Percentiles rank a stretch among this genome's conserved stretches.
Evolutionary conservation across 2,113 vertebrate genomes (phyloP).

Genomic region (Myrmophylax atrothorax): DNA sequence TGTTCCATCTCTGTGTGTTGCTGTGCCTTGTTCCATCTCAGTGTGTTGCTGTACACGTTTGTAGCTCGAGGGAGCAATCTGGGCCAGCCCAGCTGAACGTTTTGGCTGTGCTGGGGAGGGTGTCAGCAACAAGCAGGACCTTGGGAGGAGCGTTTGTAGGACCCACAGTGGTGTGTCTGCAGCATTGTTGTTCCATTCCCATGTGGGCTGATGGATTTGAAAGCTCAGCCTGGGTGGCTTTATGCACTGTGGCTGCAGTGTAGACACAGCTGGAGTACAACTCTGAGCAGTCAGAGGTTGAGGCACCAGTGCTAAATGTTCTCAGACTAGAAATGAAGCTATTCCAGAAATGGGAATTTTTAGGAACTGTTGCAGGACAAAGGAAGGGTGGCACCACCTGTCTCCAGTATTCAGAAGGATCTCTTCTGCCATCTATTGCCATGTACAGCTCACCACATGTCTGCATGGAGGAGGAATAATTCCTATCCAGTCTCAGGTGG

Average conservation of each 20-base stretch:
- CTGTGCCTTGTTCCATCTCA: not conserved
- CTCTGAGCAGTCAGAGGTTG: not conserved
- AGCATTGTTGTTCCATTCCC: not conserved
- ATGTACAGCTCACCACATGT: conserved; percentile 36
- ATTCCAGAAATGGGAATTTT: not conserved
- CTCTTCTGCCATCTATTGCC: conserved; percentile 69
- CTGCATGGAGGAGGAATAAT: not conserved
- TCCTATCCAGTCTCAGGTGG: not conserved
- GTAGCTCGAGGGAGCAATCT: not conserved
- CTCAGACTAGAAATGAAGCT: not conserved
- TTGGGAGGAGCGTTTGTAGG: not conserved
- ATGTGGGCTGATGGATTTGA: not conserved
- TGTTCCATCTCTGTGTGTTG: not conserved
- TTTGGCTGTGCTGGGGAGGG: not conserved
- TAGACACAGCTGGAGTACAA: not conserved
- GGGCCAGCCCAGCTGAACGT: not conserved
- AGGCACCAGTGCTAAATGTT: not conserved
- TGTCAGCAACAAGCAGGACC: not conserved
- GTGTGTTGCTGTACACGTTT: fast-evolving
- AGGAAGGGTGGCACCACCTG: conserved; percentile 44
- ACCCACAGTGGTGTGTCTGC: not conserved
- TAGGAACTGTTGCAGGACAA: conserved; percentile 27
- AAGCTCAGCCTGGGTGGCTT: not conserved
- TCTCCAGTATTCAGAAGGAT: conserved; percentile 31
- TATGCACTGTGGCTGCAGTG: not conserved